Conservation (phyloP, 2,113 vertebrate species). For the Pygoscelis antarcticus region DNA sequence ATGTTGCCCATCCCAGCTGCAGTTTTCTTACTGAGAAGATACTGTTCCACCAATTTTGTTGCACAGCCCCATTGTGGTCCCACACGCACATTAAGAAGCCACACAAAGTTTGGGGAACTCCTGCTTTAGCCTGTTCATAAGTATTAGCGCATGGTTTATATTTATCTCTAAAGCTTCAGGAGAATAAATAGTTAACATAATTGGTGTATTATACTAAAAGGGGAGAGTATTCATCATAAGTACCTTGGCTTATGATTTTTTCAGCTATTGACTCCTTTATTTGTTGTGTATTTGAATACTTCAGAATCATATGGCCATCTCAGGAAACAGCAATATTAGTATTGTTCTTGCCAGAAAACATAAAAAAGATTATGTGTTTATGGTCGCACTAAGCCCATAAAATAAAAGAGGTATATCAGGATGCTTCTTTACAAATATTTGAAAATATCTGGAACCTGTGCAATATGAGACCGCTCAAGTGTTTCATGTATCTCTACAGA, state of each 20-base stretch:
- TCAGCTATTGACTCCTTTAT: neutral
- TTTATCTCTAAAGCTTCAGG: neutral
- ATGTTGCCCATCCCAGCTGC: neutral
- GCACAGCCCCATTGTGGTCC: neutral
- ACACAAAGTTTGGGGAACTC: neutral
- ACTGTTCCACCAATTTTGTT: neutral
- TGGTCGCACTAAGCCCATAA: neutral
- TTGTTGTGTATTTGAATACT: neutral
- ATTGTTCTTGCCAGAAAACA: neutral
- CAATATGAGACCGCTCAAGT: neutral
- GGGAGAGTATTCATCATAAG: neutral
- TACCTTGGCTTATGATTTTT: neutral
- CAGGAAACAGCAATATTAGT: neutral
- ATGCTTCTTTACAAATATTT: neutral
- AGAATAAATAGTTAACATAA: neutral
- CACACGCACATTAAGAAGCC: accelerated
- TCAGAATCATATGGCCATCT: neutral
- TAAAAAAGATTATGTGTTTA: neutral
- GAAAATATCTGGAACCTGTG: slow-evolving; percentile 12
- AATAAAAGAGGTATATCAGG: neutral
- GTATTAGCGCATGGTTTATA: neutral
- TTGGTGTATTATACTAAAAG: neutral
- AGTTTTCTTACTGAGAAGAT: neutral
- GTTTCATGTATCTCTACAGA: neutral
- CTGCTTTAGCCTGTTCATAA: neutral